Evolutionary conservation across 2,888 invertebrate species (phyloP).

Genomic region (Cylloceria caligata): DNA sequence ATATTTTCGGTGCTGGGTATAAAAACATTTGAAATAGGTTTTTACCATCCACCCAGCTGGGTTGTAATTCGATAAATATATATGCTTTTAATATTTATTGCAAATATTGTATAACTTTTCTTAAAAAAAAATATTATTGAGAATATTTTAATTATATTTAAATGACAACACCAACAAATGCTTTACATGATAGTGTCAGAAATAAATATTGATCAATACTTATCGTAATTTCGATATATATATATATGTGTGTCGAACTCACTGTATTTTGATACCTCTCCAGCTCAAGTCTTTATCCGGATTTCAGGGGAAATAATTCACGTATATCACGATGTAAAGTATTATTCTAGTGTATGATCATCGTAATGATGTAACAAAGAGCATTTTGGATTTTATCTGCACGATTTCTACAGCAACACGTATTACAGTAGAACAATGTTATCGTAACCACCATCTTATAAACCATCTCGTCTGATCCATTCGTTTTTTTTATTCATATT

Average conservation of each 20-base stretch:
- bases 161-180: not conserved
- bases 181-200: not conserved
- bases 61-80: too few relatives aligned
- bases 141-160: too few relatives aligned
- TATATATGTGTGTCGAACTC: not conserved
- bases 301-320: not conserved
- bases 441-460: not conserved
- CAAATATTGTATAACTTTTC: too few relatives aligned
- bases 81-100: too few relatives aligned
- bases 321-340: not conserved
- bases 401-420: not conserved
- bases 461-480: too few relatives aligned
- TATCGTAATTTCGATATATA: not conserved
- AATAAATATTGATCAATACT: not conserved
- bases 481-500: too few relatives aligned
- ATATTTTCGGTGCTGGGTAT: too few relatives aligned
- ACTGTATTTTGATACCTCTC: not conserved
- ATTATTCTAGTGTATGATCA: not conserved
- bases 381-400: not conserved
- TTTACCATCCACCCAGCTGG: too few relatives aligned
- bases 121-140: too few relatives aligned
- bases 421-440: not conserved
- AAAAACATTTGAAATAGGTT: too few relatives aligned
- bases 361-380: constrained; percentile 8
- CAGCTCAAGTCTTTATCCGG: not conserved